A percentile compares a stretch with the other conserved stretches of the same genome.
phyloP scores from a whole-genome alignment of 2,113 vertebrate genomes.

The Python bivittatus region DNA sequence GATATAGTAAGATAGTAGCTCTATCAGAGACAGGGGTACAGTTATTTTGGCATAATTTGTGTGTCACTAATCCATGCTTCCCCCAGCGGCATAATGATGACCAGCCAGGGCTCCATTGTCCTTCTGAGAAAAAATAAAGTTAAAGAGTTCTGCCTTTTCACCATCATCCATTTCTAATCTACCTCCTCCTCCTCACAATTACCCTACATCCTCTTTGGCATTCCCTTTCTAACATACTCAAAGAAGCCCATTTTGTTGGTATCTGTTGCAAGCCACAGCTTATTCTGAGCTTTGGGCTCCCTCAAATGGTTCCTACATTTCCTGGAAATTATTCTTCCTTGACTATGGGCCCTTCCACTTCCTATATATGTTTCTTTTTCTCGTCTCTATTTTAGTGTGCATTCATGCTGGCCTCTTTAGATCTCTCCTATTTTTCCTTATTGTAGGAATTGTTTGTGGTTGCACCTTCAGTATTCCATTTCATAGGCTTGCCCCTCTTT shows the following conservation, averaged over 20 bases:
- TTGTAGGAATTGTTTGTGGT: background rate
- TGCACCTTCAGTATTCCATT: background rate
- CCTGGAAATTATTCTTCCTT: background rate
- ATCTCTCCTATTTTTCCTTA: background rate
- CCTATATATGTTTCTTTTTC: background rate
- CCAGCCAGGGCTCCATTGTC: background rate
- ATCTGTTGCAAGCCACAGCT: background rate
- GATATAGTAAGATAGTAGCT: background rate
- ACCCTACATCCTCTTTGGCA: too few species aligned
- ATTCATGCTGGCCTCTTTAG: background rate
- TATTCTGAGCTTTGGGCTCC: background rate
- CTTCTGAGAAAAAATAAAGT: too few species aligned
- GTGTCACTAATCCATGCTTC: background rate
- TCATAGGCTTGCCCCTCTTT: background rate
- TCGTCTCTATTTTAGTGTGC: background rate
- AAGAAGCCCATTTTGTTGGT: background rate
- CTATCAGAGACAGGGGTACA: background rate
- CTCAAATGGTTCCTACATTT: background rate
- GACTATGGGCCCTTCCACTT: background rate
- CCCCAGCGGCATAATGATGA: background rate
- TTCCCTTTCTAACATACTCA: too few species aligned
- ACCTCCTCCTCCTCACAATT: too few species aligned
- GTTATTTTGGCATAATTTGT: background rate
- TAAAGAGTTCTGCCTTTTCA: too few species aligned
- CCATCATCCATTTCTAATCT: too few species aligned